Evolutionary conservation across 2,797 vertebrate genomes (phyloP).

Genomic region (Babyrousa celebensis): DNA sequence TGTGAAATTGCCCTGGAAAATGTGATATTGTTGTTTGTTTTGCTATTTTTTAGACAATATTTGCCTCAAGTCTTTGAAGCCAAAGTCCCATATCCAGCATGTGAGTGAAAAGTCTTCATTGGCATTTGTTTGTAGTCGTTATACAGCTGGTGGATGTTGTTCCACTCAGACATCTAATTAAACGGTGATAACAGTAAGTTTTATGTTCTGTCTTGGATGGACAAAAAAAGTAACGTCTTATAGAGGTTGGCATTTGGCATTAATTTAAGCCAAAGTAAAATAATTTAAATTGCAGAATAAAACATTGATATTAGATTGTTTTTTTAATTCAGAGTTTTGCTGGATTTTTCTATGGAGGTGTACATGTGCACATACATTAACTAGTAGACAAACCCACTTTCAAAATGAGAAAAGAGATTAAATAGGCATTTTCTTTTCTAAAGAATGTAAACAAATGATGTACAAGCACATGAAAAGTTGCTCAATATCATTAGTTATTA

Average conservation of each 20-base stretch:
- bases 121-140: not conserved
- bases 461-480: not conserved
- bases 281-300: not conserved
- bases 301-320: not conserved
- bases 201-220: not conserved
- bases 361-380: fast-evolving
- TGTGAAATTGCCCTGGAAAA: not conserved
- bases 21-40: not conserved
- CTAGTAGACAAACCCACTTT: not conserved
- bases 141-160: not conserved
- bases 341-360: not conserved
- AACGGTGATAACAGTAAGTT: not conserved
- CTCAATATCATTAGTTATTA: not conserved
- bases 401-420: not conserved
- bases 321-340: constrained; percentile 45
- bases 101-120: not conserved
- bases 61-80: not conserved
- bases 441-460: not conserved
- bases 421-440: not conserved
- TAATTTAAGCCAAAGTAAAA: not conserved
- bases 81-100: not conserved
- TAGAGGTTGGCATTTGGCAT: not conserved
- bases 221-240: not conserved
- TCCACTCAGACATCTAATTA: not conserved
- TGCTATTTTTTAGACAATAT: not conserved